Evolutionary conservation across 2,797 vertebrate genomes (phyloP).

Genomic region (Staurois parvus): DNA sequence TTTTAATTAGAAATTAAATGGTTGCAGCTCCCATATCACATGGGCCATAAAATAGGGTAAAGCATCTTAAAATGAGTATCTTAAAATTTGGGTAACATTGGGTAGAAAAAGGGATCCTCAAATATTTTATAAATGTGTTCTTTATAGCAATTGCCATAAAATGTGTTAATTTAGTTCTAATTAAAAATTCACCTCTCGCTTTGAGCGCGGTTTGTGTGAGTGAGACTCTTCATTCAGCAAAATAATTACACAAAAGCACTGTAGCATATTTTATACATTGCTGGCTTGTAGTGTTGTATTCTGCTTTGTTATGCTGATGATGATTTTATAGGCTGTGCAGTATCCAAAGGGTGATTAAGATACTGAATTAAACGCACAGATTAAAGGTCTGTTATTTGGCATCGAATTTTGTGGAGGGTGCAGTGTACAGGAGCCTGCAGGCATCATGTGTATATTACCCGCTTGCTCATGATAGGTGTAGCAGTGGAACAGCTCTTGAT

Average conservation of each 20-base stretch:
- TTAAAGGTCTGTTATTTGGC: background rate
- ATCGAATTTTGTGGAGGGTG: conserved; percentile 25
- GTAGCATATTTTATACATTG: background rate
- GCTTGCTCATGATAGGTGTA: conserved; percentile 25
- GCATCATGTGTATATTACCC: conserved; percentile 10
- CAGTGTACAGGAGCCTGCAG: conserved; percentile 2
- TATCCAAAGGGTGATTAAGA: background rate
- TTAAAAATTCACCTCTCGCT: background rate
- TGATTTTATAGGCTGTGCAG: background rate
- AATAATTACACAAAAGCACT: background rate
- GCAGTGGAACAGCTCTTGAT: background rate
- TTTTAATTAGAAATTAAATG: background rate
- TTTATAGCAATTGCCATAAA: background rate
- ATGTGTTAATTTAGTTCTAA: background rate
- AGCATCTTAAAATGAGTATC: background rate
- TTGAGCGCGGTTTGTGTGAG: background rate
- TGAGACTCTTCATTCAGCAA: background rate
- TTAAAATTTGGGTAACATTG: background rate
- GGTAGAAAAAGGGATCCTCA: background rate
- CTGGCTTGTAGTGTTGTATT: background rate
- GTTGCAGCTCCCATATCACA: background rate
- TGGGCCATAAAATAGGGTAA: too few species aligned
- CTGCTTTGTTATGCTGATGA: background rate
- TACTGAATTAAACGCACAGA: background rate
- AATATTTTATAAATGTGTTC: background rate